Conservation (phyloP, 2,888 invertebrate genomes). For the Clostera curtula region DNA sequence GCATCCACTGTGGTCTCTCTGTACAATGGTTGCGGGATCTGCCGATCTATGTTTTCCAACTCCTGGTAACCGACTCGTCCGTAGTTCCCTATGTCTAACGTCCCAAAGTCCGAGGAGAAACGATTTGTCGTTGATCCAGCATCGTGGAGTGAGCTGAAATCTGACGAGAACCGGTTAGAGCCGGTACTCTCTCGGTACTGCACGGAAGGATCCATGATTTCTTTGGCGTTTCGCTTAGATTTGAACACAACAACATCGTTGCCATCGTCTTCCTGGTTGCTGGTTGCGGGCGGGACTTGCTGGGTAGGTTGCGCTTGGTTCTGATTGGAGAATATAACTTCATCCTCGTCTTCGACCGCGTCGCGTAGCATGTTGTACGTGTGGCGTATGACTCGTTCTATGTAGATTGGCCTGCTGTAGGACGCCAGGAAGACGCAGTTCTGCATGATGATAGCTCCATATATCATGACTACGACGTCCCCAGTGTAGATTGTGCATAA, state of each 20-base stretch:
- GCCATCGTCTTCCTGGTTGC: constrained; percentile 47
- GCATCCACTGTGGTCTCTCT: constrained; percentile 71
- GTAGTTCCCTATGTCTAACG: constrained; percentile 41
- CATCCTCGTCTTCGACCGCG: constrained; percentile 69
- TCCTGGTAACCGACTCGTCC: constrained; percentile 53
- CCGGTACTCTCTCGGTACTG: constrained; percentile 40
- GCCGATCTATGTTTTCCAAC: constrained; percentile 56
- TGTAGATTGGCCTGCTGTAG: constrained; percentile 72
- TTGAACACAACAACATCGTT: constrained; percentile 61
- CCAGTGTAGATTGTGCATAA: constrained; percentile 56
- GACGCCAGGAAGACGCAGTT: constrained; percentile 70
- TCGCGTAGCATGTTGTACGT: constrained; percentile 65
- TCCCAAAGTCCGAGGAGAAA: constrained; percentile 32
- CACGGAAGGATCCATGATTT: constrained; percentile 52
- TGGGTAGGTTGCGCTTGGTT: constrained; percentile 14
- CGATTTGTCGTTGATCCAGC: constrained; percentile 16
- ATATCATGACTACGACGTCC: constrained; percentile 68
- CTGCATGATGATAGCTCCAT: constrained; percentile 74
- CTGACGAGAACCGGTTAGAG: constrained; percentile 45
- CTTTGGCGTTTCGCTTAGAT: constrained; percentile 49
- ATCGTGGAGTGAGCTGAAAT: constrained; percentile 42
- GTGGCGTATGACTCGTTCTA: constrained; percentile 56
- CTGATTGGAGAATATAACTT: constrained; percentile 73
- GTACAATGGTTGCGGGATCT: constrained; percentile 69
- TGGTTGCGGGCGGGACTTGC: constrained; percentile 15